phyloP scores from a whole-genome alignment of 2,113 vertebrate genomes.

The Aramus guarauna region DNA sequence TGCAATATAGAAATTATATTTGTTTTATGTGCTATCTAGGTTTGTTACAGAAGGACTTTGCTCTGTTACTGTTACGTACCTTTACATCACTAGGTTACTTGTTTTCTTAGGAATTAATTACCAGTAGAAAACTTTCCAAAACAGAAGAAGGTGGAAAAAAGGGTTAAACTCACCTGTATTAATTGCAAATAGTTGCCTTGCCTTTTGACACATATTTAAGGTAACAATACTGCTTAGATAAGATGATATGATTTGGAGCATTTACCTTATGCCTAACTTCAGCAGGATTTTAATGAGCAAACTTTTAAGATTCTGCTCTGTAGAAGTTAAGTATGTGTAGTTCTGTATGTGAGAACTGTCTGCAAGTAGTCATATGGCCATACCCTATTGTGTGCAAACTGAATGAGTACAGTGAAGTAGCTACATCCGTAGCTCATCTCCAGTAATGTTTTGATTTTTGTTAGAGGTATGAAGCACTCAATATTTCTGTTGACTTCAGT shows the following conservation, averaged over 20 bases:
- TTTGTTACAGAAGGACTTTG: background rate
- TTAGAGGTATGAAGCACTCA: background rate
- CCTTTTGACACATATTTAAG: background rate
- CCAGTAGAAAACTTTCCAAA: background rate
- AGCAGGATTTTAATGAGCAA: background rate
- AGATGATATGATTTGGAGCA: background rate
- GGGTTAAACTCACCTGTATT: background rate
- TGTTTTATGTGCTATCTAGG: background rate
- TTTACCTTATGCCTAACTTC: background rate
- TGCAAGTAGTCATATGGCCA: rapidly evolving
- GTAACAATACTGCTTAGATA: background rate
- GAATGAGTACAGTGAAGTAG: background rate
- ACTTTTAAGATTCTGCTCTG: background rate
- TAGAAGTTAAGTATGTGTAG: background rate
- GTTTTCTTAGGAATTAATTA: background rate
- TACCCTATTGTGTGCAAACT: rapidly evolving
- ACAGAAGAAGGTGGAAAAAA: background rate
- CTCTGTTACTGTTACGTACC: background rate
- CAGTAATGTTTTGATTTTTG: background rate
- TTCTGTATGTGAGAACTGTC: background rate
- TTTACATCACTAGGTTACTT: background rate
- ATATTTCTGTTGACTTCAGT: background rate
- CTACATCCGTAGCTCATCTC: background rate
- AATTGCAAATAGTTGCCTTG: background rate
- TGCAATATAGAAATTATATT: background rate